Evolutionary conservation across 2,113 vertebrate species (phyloP).

Genomic region (Todiramphus chloris): DNA sequence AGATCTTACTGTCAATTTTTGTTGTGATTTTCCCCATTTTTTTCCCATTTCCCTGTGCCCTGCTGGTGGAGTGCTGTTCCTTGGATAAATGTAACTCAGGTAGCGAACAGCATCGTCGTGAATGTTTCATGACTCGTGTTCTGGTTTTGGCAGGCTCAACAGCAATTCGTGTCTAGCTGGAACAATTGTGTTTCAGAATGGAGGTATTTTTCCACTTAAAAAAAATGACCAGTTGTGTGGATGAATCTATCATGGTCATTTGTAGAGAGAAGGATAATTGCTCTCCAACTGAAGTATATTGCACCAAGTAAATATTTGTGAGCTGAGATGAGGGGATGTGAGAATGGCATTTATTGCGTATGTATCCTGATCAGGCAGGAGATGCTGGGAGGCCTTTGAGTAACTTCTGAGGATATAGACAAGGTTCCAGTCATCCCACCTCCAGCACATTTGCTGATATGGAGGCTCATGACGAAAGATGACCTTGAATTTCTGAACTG

Average conservation of each 20-base stretch:
- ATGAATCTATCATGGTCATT: neutral
- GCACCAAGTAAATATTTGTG: neutral
- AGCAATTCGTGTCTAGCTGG: neutral
- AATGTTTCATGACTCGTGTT: neutral
- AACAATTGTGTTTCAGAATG: neutral
- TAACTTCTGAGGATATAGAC: neutral
- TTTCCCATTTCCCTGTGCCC: neutral
- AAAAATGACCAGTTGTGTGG: neutral
- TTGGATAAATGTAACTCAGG: neutral
- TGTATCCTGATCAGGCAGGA: neutral
- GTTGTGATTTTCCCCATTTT: neutral
- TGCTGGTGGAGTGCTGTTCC: neutral
- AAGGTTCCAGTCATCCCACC: neutral
- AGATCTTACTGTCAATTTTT: neutral
- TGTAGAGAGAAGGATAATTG: neutral
- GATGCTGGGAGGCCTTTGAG: neutral
- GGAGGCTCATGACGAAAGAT: neutral
- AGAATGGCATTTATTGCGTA: neutral
- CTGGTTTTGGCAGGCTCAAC: neutral
- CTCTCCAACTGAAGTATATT: neutral
- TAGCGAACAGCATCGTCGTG: neutral
- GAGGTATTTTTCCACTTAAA: neutral
- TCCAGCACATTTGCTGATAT: neutral
- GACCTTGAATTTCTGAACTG: neutral
- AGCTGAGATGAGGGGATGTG: neutral